A percentile compares a stretch with the other conserved stretches of the same genome.
These are phyloP conservation scores for Tinea semifulvella DNA, from an alignment of 2,888 invertebrate genomes.

Conservation along the genomic window DNA sequence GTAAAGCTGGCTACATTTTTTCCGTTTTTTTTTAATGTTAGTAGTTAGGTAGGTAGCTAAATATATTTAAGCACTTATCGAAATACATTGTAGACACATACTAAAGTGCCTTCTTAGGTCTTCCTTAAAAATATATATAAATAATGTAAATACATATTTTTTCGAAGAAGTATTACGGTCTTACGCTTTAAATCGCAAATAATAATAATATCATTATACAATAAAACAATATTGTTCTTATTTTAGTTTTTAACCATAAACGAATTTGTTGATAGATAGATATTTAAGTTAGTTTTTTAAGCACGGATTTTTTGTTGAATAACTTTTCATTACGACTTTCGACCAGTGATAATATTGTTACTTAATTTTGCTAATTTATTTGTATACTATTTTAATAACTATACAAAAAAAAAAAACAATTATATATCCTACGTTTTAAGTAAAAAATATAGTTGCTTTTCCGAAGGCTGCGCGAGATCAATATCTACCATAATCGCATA, in stretches of 20 bases:
- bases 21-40: no score
- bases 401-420: background rate
- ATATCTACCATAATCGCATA: no score
- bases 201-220: background rate
- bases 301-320: background rate
- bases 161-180: slow-evolving; percentile 53
- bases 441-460: no score
- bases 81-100: no score
- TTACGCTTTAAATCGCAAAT: slow-evolving; percentile 51
- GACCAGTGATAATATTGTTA: slow-evolving; percentile 9
- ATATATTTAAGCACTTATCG: no score
- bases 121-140: slow-evolving; percentile 37
- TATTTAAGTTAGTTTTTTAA: slow-evolving; percentile 21
- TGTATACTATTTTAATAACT: background rate
- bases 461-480: no score
- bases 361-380: background rate
- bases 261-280: slow-evolving; percentile 34
- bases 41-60: no score
- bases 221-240: background rate
- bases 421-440: no score
- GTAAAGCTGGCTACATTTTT: no score
- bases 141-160: slow-evolving; percentile 16
- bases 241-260: slow-evolving; percentile 14
- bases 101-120: slow-evolving; percentile 45
- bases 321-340: background rate